Evolutionary conservation across 2,113 vertebrate species (phyloP).

Genomic region (Mesembrinibis cayennensis): DNA sequence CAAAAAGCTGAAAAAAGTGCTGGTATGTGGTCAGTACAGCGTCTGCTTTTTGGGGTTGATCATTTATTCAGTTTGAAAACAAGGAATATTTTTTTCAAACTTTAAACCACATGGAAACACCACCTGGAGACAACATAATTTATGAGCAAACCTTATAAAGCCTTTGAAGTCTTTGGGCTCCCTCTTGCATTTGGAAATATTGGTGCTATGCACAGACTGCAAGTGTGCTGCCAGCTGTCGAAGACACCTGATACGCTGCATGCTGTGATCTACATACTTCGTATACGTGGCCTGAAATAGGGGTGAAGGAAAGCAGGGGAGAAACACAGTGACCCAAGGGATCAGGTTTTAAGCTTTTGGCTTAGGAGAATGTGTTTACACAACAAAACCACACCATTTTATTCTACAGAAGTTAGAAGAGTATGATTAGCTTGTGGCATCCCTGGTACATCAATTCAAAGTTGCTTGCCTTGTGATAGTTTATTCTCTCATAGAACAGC

Average conservation of each 20-base stretch:
- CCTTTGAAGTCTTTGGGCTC: not conserved
- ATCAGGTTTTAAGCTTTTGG: not conserved
- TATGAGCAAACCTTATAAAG: not conserved
- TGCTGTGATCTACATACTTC: not conserved
- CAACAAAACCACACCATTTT: not conserved
- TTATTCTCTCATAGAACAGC: not conserved
- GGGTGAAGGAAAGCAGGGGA: not conserved
- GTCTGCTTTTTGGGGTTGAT: not conserved
- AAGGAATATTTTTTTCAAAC: not conserved
- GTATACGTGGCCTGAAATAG: not conserved
- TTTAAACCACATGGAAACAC: not conserved
- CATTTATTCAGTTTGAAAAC: not conserved
- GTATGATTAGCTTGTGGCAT: not conserved
- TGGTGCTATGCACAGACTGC: not conserved
- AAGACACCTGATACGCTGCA: not conserved
- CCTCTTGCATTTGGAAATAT: not conserved
- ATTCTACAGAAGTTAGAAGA: not conserved
- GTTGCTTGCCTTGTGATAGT: not conserved
- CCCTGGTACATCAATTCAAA: not conserved
- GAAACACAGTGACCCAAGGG: not conserved
- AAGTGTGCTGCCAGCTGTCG: not conserved
- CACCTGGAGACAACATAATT: not conserved
- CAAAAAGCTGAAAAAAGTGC: not conserved
- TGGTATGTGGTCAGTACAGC: not conserved
- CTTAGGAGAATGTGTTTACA: not conserved